Conservation (phyloP, 1,140 invertebrate genomes). For the Gryon sp. region DNA sequence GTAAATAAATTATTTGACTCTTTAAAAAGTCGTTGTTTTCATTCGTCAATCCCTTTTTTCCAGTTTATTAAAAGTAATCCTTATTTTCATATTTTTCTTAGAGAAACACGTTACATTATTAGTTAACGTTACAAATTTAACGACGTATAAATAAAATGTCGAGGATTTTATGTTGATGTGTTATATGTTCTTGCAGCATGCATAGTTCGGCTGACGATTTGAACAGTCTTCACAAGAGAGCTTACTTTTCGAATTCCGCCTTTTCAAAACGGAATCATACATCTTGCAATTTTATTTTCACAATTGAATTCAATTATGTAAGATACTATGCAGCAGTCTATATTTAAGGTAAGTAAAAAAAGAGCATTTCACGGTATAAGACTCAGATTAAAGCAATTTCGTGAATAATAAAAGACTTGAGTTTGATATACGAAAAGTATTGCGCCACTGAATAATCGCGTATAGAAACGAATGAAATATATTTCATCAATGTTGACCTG, state of each 20-base stretch:
- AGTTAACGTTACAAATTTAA: slow-evolving; percentile 47
- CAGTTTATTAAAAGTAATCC: slow-evolving; percentile 18
- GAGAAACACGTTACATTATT: slow-evolving; percentile 11
- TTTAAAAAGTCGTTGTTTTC: slow-evolving; percentile 67
- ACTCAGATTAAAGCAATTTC: background rate
- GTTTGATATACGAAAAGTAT: slow-evolving; percentile 16
- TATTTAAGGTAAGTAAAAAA: slow-evolving; percentile 18
- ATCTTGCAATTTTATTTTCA: slow-evolving; percentile 2
- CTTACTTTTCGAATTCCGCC: background rate
- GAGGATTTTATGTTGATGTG: slow-evolving; percentile 20
- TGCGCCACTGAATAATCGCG: slow-evolving; percentile 8
- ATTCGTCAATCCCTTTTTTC: slow-evolving; percentile 14
- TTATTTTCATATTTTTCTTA: slow-evolving; percentile 17
- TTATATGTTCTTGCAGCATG: slow-evolving; percentile 15
- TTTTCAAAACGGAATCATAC: background rate
- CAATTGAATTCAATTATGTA: slow-evolving; percentile 15
- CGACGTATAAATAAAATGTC: slow-evolving; percentile 35
- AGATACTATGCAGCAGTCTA: background rate
- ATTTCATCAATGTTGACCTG: slow-evolving; percentile 35
- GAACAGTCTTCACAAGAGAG: background rate
- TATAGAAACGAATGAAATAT: slow-evolving; percentile 9
- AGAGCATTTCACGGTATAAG: background rate
- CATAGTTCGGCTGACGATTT: slow-evolving; percentile 16
- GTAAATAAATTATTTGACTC: slow-evolving; percentile 80
- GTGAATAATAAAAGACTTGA: slow-evolving; percentile 15